Evolutionary conservation across 35 echinoderm and acorn worm species (phyloP).

Genomic region (Stichopus chloronotus): DNA sequence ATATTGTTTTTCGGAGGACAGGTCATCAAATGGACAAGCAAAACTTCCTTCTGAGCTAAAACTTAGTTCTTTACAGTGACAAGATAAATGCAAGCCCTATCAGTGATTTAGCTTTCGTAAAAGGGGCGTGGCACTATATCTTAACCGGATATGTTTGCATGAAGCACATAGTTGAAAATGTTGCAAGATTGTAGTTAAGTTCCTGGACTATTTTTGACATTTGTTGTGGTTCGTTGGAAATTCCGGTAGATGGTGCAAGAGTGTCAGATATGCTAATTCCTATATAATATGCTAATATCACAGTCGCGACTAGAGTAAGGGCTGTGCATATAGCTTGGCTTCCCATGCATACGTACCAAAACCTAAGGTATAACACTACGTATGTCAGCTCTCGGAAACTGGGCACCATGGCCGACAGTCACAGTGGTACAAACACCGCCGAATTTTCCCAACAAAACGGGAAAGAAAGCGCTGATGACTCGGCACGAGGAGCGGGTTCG

Average conservation of each 20-base stretch:
- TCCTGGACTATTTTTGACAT: background rate
- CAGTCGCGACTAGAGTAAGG: background rate
- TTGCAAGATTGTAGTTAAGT: background rate
- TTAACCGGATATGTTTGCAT: background rate
- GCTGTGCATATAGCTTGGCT: background rate
- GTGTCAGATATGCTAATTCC: constrained; percentile 28
- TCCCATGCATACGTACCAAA: background rate
- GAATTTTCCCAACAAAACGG: constrained; percentile 63
- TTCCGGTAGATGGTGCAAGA: background rate
- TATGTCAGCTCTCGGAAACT: constrained; percentile 60
- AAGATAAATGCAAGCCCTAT: too few species aligned
- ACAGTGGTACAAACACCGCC: constrained; percentile 51
- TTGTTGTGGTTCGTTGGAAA: background rate
- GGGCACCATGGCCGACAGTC: constrained; percentile 65
- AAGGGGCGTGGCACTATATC: constrained; percentile 47
- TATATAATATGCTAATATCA: constrained; percentile 47
- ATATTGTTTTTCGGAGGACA: too few species aligned
- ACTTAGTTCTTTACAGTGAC: too few species aligned
- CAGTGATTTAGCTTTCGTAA: background rate
- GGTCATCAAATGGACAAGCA: too few species aligned
- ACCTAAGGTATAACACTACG: background rate
- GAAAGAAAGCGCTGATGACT: constrained; percentile 54
- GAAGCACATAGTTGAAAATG: background rate
- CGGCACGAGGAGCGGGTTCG: constrained; percentile 51
- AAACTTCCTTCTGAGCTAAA: too few species aligned